Evolutionary conservation across 2,888 invertebrate genomes (phyloP).

Genomic region (Zaprionus lineosus): DNA sequence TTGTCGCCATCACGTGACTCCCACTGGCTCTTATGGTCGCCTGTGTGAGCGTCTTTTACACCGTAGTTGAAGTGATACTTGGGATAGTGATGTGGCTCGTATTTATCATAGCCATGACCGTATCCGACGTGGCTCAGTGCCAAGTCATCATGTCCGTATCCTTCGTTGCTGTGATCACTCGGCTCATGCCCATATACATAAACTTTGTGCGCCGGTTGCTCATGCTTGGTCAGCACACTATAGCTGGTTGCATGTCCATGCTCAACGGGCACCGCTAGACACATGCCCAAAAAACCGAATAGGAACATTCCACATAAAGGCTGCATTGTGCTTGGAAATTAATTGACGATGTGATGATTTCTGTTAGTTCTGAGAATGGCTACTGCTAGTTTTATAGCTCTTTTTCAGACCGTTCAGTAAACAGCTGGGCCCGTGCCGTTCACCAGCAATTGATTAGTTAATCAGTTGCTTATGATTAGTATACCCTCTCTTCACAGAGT

Average conservation of each 20-base stretch:
- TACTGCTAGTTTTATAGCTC: conserved; percentile 46
- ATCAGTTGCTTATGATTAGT: conserved; percentile 55
- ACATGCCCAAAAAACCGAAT: conserved; percentile 48
- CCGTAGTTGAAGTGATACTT: conserved; percentile 84
- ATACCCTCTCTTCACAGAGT: too few species aligned
- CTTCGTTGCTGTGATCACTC: conserved; percentile 36
- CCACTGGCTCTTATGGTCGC: conserved; percentile 83
- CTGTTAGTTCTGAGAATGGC: conserved; percentile 53
- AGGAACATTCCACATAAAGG: conserved; percentile 46
- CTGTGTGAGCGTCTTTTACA: conserved; percentile 84
- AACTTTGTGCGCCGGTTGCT: conserved; percentile 58
- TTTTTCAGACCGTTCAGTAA: conserved; percentile 30
- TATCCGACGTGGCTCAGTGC: conserved; percentile 38
- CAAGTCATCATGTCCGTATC: conserved; percentile 27
- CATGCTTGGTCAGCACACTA: conserved; percentile 76
- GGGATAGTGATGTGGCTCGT: conserved; percentile 83
- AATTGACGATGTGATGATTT: conserved; percentile 35
- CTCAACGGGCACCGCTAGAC: conserved; percentile 60
- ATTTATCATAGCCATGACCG: conserved; percentile 71
- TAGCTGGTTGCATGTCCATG: conserved; percentile 70
- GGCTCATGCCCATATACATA: conserved; percentile 33
- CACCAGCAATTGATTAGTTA: conserved; percentile 60
- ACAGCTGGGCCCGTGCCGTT: conserved; percentile 47
- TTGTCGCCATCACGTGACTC: conserved; percentile 84
- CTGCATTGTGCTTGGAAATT: conserved; percentile 48